These are phyloP conservation scores for Cydia amplana DNA, from an alignment of 1,140 invertebrate species.

Conservation along the genomic window DNA sequence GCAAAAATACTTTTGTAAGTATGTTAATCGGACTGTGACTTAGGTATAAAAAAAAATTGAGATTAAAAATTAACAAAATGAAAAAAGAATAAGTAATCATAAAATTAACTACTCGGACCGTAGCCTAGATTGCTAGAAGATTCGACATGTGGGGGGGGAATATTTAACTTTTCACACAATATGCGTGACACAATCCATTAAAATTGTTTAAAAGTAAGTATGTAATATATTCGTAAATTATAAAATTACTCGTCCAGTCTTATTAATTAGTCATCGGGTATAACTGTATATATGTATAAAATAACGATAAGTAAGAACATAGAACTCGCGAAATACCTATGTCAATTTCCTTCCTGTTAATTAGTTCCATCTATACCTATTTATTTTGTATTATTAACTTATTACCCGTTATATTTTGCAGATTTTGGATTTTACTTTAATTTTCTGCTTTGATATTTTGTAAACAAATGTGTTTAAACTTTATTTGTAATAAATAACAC, in stretches of 20 bases:
- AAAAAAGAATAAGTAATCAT: not conserved
- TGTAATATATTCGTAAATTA: not conserved
- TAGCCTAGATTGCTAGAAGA: not conserved
- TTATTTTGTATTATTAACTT: not conserved
- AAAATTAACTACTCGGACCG: not conserved
- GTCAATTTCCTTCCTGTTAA: constrained; percentile 9
- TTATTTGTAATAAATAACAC: not conserved
- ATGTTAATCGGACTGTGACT: no score
- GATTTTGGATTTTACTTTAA: not conserved
- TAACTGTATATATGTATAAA: not conserved
- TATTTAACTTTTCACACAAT: not conserved
- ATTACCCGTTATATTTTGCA: not conserved
- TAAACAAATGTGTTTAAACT: constrained; percentile 4
- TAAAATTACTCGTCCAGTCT: no score
- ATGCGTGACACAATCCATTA: not conserved
- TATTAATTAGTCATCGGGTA: no score
- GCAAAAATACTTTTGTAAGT: no score
- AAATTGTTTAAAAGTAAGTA: not conserved
- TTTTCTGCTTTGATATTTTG: not conserved
- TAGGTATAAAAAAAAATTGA: no score
- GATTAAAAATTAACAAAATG: not conserved
- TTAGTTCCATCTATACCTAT: constrained; percentile 14
- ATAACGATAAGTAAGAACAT: not conserved
- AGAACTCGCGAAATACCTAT: not conserved
- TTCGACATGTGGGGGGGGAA: not conserved